These are phyloP conservation scores for Sylvilagus floridanus DNA, from an alignment of 2,797 vertebrate genomes.

Conservation along the genomic window DNA sequence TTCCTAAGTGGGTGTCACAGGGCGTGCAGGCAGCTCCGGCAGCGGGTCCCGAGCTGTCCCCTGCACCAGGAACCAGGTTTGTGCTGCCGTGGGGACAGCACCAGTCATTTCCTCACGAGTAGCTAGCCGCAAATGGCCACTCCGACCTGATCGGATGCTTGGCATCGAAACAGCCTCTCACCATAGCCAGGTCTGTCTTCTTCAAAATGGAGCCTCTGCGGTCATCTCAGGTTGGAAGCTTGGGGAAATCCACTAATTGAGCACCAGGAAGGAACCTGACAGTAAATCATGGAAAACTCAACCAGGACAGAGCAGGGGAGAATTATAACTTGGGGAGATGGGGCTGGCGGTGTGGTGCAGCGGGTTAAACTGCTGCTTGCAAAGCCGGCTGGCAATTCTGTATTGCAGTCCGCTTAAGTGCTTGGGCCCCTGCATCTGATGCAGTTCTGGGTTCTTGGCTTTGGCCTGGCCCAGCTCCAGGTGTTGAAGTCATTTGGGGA, in stretches of 20 bases:
- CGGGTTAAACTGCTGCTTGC: no score
- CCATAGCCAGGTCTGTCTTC: rapidly evolving
- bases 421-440: no score
- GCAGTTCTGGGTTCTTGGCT: no score
- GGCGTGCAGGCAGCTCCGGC: rapidly evolving
- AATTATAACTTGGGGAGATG: not conserved
- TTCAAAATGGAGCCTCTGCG: conserved; percentile 25
- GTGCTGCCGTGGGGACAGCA: rapidly evolving
- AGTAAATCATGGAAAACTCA: not conserved
- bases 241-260: not conserved
- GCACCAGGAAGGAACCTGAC: conserved; percentile 50
- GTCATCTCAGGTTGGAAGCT: not conserved
- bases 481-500: no score
- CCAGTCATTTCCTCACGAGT: rapidly evolving
- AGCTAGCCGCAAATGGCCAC: not conserved
- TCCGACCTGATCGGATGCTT: rapidly evolving
- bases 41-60: conserved; percentile 13
- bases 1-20: conserved; percentile 40
- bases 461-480: no score
- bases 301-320: not conserved
- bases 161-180: not conserved
- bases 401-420: no score
- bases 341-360: no score
- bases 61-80: rapidly evolving
- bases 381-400: no score